Conservation (phyloP, 1,140 invertebrate species). For the Centruroides vittatus region DNA sequence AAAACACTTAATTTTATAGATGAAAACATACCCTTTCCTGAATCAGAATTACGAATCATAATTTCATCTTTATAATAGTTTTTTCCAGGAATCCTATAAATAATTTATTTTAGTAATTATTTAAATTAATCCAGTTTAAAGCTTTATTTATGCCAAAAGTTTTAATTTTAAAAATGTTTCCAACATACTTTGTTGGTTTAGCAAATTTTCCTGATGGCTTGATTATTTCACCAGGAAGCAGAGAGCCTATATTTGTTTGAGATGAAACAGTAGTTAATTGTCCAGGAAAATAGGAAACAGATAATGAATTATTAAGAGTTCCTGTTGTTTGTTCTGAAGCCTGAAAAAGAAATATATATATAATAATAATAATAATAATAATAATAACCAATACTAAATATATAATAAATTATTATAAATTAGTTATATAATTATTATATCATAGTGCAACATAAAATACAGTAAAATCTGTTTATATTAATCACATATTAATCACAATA, state of each 20-base stretch:
- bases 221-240: constrained; percentile 49
- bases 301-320: too few species aligned
- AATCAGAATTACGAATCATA: constrained; percentile 81
- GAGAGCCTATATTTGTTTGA: background rate
- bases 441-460: too few species aligned
- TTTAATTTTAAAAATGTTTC: background rate
- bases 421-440: too few species aligned
- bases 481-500: too few species aligned
- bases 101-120: background rate
- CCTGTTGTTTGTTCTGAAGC: too few species aligned
- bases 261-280: background rate
- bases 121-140: too few species aligned
- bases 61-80: constrained; percentile 88
- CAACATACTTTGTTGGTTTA: constrained; percentile 59
- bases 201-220: constrained; percentile 73
- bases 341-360: too few species aligned
- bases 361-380: too few species aligned
- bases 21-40: constrained; percentile 66
- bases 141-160: background rate
- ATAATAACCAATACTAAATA: too few species aligned
- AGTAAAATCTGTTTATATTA: too few species aligned
- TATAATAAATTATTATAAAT: too few species aligned
- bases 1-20: background rate
- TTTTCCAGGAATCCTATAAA: constrained; percentile 50
- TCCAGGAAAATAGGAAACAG: background rate